These are phyloP conservation scores for Hyphantria cunea DNA, from an alignment of 1,140 invertebrate genomes.

Conservation along the genomic window DNA sequence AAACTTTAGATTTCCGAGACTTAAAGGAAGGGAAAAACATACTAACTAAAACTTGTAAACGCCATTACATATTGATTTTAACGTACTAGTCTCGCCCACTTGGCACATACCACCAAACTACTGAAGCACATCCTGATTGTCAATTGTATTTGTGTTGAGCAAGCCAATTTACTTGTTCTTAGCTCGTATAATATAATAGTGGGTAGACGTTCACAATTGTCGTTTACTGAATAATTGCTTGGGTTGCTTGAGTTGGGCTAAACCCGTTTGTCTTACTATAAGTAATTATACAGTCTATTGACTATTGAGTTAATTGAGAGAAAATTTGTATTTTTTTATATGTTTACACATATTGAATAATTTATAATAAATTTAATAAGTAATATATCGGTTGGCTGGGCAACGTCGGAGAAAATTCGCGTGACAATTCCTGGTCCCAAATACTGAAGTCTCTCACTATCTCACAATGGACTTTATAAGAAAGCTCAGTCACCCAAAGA, in stretches of 20 bases:
- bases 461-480: too few relatives aligned
- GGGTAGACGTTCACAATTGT: conserved; percentile 38
- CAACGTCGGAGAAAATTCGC: too few relatives aligned
- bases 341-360: too few relatives aligned
- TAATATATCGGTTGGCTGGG: too few relatives aligned
- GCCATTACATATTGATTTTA: conserved; percentile 20
- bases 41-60: too few relatives aligned
- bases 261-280: conserved; percentile 28
- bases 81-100: conserved; percentile 11
- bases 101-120: conserved; percentile 10
- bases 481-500: too few relatives aligned
- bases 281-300: conserved; percentile 41
- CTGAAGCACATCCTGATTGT: conserved; percentile 12
- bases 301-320: conserved; percentile 20
- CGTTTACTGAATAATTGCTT: conserved; percentile 46
- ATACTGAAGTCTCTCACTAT: too few relatives aligned
- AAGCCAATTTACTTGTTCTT: conserved; percentile 20
- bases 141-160: conserved; percentile 9
- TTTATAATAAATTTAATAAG: too few relatives aligned
- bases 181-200: conserved; percentile 28
- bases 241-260: conserved; percentile 21
- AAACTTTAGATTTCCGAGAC: too few relatives aligned
- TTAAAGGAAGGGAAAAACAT: too few relatives aligned
- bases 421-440: too few relatives aligned
- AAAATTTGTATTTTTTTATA: too few relatives aligned